Conservation (phyloP, 2,888 invertebrate genomes). For the Ormyrus pomaceus region DNA sequence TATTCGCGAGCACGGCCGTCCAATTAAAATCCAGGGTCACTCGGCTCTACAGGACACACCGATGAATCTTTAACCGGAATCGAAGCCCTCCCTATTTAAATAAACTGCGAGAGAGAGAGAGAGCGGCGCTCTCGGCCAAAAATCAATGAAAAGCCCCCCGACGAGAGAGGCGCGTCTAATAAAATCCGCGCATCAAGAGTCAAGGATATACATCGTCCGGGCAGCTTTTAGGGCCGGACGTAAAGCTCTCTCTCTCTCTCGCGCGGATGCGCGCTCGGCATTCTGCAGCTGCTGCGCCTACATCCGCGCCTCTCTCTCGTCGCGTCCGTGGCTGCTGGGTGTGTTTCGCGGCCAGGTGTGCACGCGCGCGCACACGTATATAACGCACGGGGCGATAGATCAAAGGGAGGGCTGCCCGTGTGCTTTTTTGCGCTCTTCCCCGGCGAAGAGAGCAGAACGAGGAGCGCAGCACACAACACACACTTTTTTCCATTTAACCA, state of each 20-base stretch:
- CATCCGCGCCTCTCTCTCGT: too few species aligned
- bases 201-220: background rate
- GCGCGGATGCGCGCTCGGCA: background rate
- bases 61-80: constrained; percentile 5
- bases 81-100: too few species aligned
- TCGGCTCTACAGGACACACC: constrained; percentile 20
- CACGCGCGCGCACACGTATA: background rate
- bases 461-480: background rate
- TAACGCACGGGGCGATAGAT: background rate
- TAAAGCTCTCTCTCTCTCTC: background rate
- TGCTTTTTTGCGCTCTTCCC: too few species aligned
- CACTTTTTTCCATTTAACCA: background rate
- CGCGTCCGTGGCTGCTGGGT: background rate
- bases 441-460: background rate
- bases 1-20: background rate
- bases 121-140: background rate
- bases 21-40: constrained; percentile 37
- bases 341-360: background rate
- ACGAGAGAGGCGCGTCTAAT: background rate
- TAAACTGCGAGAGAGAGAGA: background rate
- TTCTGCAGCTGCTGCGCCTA: background rate
- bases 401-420: background rate
- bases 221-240: too few species aligned
- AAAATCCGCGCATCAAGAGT: background rate
- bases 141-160: constrained; percentile 1